Evolutionary conservation across 2,888 invertebrate species (phyloP), one percentile per base, ranked within the genome.

Genomic region (Helleia helle): DNA sequence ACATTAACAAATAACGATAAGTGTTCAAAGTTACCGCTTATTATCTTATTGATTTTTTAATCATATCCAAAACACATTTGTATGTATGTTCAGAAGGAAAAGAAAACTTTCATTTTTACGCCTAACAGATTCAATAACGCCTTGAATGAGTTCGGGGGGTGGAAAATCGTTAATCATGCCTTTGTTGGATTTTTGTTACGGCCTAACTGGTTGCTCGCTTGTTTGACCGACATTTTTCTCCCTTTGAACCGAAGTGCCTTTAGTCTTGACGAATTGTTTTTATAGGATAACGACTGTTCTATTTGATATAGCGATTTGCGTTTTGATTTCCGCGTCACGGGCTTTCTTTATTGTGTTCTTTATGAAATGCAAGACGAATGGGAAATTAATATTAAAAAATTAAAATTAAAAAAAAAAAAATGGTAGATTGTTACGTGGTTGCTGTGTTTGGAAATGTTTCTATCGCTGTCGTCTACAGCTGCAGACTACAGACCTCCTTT

Each of bases 161-260:
- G 63, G 72, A 75, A 79, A 80, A 81, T 77, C 83, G 84, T 84
- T 84, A 84, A 83, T 84, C 84, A 84, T 84, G 63, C 80, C 79
- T 80, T 83, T 84, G 81, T 83, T 80, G 76, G 79, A 83, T 81
- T 84, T 83, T 80, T 81, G 83, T 80, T 77, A 80, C 75, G 68
- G 74, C 68, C 79, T 84, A 83, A 84, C 81, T 84, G 77, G 80
- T 81, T 83, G 76, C 77, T 73, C 73, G 80, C 72, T 77, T 83
- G 79, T 80, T 83, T 81, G 79, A 77, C 63, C 70, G 65, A 58
- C 74, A 71, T 75, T 79, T 83, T 81, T 81, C n/a, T 80, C 75
- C 76, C 75, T 76, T 72, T 72, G 71, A 71, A 71, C 67, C 74
- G 74, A 74, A 67, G 72, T 70, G 56, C 64, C 65, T 63, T 63